Evolutionary conservation across 2,113 vertebrate genomes (phyloP).

Genomic region (Blennius ocellaris): DNA sequence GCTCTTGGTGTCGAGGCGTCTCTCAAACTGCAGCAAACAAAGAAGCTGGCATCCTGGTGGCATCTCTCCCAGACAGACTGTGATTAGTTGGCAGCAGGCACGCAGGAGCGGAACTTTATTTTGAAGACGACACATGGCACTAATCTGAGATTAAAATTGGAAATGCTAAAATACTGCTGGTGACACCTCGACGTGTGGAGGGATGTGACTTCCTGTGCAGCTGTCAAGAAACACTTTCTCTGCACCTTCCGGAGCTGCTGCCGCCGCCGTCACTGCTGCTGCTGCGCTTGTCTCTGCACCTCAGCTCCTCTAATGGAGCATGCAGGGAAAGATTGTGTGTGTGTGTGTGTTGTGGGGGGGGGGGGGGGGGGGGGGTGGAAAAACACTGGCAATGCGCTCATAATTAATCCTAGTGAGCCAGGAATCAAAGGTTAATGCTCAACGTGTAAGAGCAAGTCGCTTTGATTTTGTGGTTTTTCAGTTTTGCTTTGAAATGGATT

Average conservation of each 20-base stretch:
- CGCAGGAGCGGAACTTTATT: constrained; percentile 67
- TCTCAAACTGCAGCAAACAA: constrained; percentile 2
- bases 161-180: constrained; percentile 76
- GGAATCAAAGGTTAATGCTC: constrained; percentile 56
- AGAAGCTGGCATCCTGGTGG: constrained; percentile 24
- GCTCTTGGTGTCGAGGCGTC: constrained; percentile 18
- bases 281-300: constrained; percentile 59
- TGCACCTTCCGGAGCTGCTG: constrained; percentile 60
- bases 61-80: constrained; percentile 57
- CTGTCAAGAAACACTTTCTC: constrained; percentile 79
- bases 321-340: constrained; percentile 36
- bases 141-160: constrained; percentile 78
- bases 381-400: constrained; percentile 58
- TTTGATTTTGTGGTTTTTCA: constrained; percentile 47
- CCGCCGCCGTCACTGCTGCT: constrained; percentile 40
- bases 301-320: constrained; percentile 64
- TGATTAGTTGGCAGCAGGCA: constrained; percentile 51
- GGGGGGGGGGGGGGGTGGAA: constrained; percentile 6
- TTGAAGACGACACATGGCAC: constrained; percentile 71
- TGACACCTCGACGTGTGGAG: constrained; percentile 82
- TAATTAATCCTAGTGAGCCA: constrained; percentile 57
- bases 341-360: too few relatives aligned
- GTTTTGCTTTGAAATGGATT: constrained; percentile 26
- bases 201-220: constrained; percentile 82
- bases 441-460: constrained; percentile 47